Base-by-base conservation (phyloP, 2,113 vertebrate genomes). In the Cynopterus brachyotis region DNA sequence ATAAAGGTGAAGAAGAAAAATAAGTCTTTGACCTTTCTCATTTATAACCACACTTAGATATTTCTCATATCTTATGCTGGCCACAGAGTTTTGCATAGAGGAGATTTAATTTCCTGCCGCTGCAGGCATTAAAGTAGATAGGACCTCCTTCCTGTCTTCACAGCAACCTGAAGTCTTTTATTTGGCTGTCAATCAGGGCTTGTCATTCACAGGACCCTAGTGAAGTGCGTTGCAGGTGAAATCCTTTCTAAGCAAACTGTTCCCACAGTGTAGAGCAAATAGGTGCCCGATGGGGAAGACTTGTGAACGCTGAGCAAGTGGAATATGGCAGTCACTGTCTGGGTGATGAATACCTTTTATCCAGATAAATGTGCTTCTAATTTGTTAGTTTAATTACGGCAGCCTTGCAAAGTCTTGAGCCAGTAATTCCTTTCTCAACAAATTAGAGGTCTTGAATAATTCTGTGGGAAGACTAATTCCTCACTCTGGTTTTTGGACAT, bases 321-420 rank as follows among this genome's bases (percentile, higher is more conserved):
- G 73, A 32, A 70, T 76, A 50, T 55, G 72, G 72, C 78, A 50
- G 62, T 28, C 92, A n/a, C 26, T 17, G 20, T 60, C 93, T 28
- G 86, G 91, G 67, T 93, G 96, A 97, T 66, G 93, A 96, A 83
- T 86, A 82, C 72, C 96, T 95, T 95, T 72, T 66, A 89, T 93
- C 80, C 86, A 89, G 97, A 96, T 93, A 96, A 95, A 97, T 35
- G 86, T 28, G 30, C 83, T 97, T 96, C 73, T 94, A 95, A 98
- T 98, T 98, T 97, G 95, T 97, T 98, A 86, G 85, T 97, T 92
- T 98, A 97, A 98, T 98, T 98, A 97, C 91, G 55, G 16, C 57
- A 89, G 82, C 82, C 97, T 96, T 97, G 89, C 37, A 22, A 91
- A 97, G 86, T 87, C 76, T 96, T 91, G 90, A 97, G 94, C 75